Evolutionary conservation across 2,797 vertebrate species (phyloP).

Genomic region (Loriculus beryllinus): DNA sequence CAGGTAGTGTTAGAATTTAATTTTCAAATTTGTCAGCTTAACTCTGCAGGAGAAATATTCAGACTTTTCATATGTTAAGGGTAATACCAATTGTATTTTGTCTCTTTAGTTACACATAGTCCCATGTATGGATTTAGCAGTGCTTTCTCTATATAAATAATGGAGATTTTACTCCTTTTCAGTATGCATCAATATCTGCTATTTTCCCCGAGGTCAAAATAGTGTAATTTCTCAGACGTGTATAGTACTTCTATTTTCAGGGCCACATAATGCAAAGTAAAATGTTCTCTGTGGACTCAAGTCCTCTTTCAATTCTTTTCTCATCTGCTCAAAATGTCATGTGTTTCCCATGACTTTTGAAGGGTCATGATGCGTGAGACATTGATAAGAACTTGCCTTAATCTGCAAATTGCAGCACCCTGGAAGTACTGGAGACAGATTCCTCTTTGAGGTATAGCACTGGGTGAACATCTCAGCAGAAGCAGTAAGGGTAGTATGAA

Average conservation of each 20-base stretch:
- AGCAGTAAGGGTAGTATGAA: not conserved
- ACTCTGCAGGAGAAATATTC: not conserved
- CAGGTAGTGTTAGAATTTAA: not conserved
- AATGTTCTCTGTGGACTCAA: not conserved
- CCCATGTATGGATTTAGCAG: not conserved
- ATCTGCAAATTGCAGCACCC: not conserved
- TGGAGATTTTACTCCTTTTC: not conserved
- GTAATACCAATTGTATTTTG: not conserved
- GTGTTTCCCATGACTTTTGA: not conserved
- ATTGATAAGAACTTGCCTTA: not conserved
- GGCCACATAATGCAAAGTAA: not conserved
- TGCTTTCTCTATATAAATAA: not conserved
- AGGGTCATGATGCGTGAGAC: rapidly evolving
- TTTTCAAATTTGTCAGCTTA: not conserved
- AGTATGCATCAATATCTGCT: not conserved
- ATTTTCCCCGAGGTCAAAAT: not conserved
- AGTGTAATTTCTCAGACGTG: not conserved
- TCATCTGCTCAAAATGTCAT: not conserved
- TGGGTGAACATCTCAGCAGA: not conserved
- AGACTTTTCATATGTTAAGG: not conserved
- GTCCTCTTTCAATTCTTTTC: not conserved
- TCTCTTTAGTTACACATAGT: not conserved
- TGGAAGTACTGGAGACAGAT: not conserved
- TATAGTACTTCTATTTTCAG: not conserved
- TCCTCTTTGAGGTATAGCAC: not conserved